These are phyloP conservation scores for Psilopogon haemacephalus DNA, from an alignment of 2,113 vertebrate species.

Conservation along the genomic window DNA sequence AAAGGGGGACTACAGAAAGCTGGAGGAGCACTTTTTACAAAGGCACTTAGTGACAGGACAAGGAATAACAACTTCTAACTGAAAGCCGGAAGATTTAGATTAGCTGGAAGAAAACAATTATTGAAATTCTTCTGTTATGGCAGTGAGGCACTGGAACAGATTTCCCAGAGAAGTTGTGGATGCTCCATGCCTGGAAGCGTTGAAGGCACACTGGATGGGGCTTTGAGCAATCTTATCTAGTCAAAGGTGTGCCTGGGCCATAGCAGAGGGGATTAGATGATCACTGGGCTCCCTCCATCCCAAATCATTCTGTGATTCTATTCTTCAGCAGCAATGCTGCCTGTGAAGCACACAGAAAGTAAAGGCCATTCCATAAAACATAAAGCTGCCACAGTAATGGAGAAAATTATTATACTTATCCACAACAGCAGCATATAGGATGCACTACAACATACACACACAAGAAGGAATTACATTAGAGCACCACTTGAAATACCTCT, in stretches of 20 bases:
- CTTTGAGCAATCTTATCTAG: not conserved
- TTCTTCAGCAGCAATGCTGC: fast-evolving
- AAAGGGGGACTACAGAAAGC: not conserved
- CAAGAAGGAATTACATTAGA: not conserved
- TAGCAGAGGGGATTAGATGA: not conserved
- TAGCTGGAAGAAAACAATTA: not conserved
- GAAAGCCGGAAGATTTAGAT: not conserved
- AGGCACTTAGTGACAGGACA: not conserved
- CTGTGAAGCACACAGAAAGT: not conserved
- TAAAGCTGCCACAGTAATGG: not conserved
- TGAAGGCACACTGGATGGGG: not conserved
- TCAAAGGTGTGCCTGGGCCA: not conserved
- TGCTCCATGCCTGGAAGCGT: not conserved
- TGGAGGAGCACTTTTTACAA: not conserved
- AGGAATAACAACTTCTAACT: not conserved
- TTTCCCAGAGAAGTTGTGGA: no score
- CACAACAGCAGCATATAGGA: not conserved
- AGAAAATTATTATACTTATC: not conserved
- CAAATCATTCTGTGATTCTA: no score
- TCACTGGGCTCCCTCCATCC: no score
- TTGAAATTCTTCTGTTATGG: not conserved
- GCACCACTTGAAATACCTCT: not conserved
- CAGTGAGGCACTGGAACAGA: no score
- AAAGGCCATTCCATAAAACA: not conserved
- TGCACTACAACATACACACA: not conserved